Conservation (phyloP, 2,888 invertebrate genomes). For the Pimpla rufipes region DNA sequence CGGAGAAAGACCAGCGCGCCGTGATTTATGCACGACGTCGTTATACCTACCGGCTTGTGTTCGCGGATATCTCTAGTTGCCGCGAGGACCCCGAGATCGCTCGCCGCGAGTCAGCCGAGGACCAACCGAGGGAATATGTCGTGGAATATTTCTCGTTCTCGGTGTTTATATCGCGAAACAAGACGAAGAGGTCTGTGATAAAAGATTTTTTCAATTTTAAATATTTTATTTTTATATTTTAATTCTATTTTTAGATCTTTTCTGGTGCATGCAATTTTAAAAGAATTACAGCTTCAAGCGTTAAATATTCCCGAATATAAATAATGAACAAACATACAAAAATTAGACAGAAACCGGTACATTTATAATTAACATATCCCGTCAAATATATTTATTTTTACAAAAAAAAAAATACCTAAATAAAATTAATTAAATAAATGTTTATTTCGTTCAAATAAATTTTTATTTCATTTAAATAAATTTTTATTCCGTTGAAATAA, state of each 20-base stretch:
- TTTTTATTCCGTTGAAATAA: no score
- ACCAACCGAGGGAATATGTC: constrained; percentile 41
- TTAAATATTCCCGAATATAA: no score
- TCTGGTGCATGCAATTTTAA: no score
- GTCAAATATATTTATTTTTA: no score
- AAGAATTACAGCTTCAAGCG: no score
- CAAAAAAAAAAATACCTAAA: no score
- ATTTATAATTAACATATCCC: no score
- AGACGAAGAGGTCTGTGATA: not conserved
- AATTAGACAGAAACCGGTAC: no score
- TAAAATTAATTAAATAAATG: no score
- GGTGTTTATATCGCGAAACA: not conserved
- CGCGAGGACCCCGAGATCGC: constrained; percentile 36
- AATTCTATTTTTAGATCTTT: not conserved
- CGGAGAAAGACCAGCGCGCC: constrained; percentile 46
- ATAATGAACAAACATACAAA: no score
- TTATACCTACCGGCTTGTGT: constrained; percentile 39
- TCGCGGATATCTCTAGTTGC: constrained; percentile 36
- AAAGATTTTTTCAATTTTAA: not conserved
- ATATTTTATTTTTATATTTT: not conserved
- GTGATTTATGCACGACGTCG: constrained; percentile 65
- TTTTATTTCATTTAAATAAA: no score
- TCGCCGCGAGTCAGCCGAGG: constrained; percentile 37
- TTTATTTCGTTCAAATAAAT: no score
- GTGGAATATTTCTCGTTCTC: constrained; percentile 24